Conservation (phyloP, 2,113 vertebrate species). For the Nesogale talazaci region DNA sequence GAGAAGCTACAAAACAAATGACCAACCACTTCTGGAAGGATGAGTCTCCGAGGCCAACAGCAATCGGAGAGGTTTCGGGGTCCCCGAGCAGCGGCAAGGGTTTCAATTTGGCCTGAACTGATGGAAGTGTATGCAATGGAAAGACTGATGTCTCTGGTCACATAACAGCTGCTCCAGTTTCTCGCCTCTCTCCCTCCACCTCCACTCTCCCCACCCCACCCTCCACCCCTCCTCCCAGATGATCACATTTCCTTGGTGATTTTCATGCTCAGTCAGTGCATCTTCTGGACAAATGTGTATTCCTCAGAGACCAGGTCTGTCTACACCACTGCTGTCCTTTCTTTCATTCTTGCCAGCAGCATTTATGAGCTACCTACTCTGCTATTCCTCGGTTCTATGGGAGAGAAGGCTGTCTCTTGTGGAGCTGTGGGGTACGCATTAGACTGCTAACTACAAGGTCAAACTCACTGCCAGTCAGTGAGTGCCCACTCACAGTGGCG, state of each 20-base stretch:
- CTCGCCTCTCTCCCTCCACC: neutral
- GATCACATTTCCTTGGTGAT: conserved; percentile 78
- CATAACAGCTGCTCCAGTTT: conserved; percentile 37
- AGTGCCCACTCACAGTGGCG: too few relatives aligned
- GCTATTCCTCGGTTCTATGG: too few relatives aligned
- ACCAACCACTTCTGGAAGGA: neutral
- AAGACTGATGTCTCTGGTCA: neutral
- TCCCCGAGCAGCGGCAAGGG: neutral
- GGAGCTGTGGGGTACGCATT: too few relatives aligned
- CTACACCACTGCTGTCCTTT: neutral
- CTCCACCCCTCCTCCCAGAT: neutral
- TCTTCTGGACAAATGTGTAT: conserved; percentile 45
- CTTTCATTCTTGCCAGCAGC: neutral
- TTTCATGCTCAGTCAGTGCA: conserved; percentile 58
- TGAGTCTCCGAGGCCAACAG: neutral
- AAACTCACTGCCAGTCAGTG: too few relatives aligned
- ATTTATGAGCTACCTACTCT: neutral
- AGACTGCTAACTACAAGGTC: too few relatives aligned
- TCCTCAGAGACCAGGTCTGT: neutral
- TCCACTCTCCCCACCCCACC: neutral
- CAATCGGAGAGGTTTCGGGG: conserved; percentile 5
- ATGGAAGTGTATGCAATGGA: conserved; percentile 13
- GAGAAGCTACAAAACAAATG: neutral
- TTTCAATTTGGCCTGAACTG: conserved; percentile 53
- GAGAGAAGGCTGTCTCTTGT: too few relatives aligned